Conservation (phyloP, 2,888 invertebrate species). For the Adelognathus sp. region DNA sequence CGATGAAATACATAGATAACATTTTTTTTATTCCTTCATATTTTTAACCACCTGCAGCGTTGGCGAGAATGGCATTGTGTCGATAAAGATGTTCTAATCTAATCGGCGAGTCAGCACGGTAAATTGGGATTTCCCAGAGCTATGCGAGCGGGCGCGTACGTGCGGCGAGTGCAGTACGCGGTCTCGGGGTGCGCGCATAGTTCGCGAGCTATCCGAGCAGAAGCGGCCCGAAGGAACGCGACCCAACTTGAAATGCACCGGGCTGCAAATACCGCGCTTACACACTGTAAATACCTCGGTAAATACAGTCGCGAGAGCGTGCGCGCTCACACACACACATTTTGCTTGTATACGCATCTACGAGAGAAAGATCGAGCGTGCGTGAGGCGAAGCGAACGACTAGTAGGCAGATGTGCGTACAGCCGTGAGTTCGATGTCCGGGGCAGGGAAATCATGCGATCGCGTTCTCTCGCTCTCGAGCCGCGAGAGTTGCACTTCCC, state of each 20-base stretch:
- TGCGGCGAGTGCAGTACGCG: neutral
- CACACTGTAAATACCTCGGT: conserved; percentile 43
- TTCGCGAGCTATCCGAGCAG: conserved; percentile 4
- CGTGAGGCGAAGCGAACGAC: conserved; percentile 29
- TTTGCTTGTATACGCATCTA: neutral
- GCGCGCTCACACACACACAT: neutral
- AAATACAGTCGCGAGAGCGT: conserved; percentile 17
- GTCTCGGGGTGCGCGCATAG: neutral
- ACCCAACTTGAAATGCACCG: conserved; percentile 44
- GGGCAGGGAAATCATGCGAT: conserved; percentile 72
- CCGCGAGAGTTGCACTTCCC: conserved; percentile 29
- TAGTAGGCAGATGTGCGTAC: conserved; percentile 54
- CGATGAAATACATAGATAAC: no score
- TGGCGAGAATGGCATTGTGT: no score
- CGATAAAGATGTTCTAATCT: no score
- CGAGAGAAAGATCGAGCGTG: conserved; percentile 14
- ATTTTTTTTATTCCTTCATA: no score
- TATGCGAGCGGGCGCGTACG: neutral
- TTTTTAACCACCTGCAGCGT: no score
- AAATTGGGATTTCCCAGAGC: conserved; percentile 1
- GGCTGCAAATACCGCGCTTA: conserved; percentile 46
- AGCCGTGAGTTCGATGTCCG: conserved; percentile 73
- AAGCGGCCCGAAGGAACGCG: conserved; percentile 42
- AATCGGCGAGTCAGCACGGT: neutral
- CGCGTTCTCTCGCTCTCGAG: no score